Evolutionary conservation across 2,113 vertebrate species (phyloP).

Genomic region (Corythaeola cristata): DNA sequence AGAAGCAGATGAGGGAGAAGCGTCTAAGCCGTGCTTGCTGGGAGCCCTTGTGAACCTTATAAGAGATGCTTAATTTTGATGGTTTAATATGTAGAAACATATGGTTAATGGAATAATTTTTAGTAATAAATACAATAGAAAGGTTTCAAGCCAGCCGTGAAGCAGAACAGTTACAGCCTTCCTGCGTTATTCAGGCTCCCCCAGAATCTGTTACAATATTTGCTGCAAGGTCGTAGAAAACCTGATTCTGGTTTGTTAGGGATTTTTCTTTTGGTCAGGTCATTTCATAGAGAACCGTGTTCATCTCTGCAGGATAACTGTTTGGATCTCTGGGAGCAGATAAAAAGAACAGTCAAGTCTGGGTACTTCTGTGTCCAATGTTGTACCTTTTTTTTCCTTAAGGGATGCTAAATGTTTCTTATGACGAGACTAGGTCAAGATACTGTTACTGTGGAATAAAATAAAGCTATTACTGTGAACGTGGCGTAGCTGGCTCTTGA

Average conservation of each 20-base stretch:
- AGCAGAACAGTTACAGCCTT: not conserved
- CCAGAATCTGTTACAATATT: not conserved
- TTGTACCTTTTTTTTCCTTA: not conserved
- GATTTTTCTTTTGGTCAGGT: not conserved
- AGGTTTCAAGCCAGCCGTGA: not conserved
- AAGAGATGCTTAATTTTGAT: constrained; percentile 22
- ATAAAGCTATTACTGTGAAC: not conserved
- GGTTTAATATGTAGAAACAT: not conserved
- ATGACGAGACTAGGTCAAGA: not conserved
- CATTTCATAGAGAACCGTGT: not conserved
- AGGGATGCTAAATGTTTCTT: not conserved
- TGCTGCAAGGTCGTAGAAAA: constrained; percentile 9
- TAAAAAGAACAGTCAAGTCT: not conserved
- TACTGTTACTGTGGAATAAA: constrained; percentile 10
- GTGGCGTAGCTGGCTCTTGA: not conserved
- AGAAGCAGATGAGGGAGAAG: constrained; percentile 7
- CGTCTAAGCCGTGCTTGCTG: not conserved
- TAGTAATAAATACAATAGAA: not conserved
- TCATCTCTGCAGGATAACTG: not conserved
- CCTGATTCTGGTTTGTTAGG: not conserved
- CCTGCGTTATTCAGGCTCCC: not conserved
- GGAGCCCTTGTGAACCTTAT: not conserved
- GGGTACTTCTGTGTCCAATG: not conserved
- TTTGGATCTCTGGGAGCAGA: not conserved
- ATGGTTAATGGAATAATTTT: not conserved